A percentile compares a stretch with the other conserved stretches of the same genome.
phyloP scores from a whole-genome alignment of 2,113 vertebrate genomes.

The Caracal caracal region DNA sequence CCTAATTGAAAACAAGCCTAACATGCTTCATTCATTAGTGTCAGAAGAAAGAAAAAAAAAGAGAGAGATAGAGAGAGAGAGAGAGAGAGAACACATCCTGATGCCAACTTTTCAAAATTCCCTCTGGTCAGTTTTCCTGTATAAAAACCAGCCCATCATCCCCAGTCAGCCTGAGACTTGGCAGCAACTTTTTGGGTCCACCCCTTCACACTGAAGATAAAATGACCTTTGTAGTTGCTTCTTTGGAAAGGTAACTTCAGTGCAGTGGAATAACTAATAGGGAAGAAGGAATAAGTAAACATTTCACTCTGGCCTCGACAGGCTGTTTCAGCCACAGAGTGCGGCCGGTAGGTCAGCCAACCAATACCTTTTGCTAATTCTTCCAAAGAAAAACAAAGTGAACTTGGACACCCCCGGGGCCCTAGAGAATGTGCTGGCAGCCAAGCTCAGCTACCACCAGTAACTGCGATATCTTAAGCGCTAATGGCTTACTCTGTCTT shows the following conservation, averaged over 20 bases:
- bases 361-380: slow-evolving; percentile 6
- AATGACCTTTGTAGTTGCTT: slow-evolving; percentile 38
- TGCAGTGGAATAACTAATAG: not conserved
- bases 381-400: slow-evolving; percentile 49
- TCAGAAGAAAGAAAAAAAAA: not conserved
- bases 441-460: not conserved
- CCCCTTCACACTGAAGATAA: slow-evolving; percentile 45
- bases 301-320: not conserved
- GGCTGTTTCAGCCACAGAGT: not conserved
- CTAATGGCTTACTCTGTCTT: not conserved
- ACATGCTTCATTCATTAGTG: slow-evolving; percentile 66
- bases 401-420: not conserved
- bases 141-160: slow-evolving; percentile 3
- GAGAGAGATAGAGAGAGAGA: not conserved
- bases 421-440: not conserved
- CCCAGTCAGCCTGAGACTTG: not conserved
- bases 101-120: slow-evolving; percentile 55
- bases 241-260: slow-evolving; percentile 53
- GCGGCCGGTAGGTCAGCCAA: not conserved
- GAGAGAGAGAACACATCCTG: not conserved
- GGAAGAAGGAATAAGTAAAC: not conserved
- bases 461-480: not conserved
- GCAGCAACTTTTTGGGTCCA: not conserved
- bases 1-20: slow-evolving; percentile 74
- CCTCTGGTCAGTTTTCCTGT: slow-evolving; percentile 41